Percentiles rank a stretch among this genome's conserved stretches.
phyloP scores from a whole-genome alignment of 2,888 invertebrate genomes.

The Sceliomorpha sp. region DNA sequence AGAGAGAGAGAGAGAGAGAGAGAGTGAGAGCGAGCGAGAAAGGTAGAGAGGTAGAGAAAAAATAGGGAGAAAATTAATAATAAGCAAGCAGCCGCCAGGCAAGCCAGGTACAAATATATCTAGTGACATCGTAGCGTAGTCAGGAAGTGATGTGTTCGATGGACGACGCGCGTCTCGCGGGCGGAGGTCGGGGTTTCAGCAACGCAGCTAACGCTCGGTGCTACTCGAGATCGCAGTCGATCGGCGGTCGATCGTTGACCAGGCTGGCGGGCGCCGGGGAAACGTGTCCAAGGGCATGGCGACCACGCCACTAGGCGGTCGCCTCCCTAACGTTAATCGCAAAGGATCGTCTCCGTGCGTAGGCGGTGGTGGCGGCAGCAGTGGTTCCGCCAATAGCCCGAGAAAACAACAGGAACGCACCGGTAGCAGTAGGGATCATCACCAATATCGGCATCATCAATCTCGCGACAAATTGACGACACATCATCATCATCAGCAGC shows the following conservation, averaged over 20 bases:
- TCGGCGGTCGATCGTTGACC: conserved; percentile 75
- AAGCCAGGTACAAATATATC: no score
- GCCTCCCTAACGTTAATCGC: conserved; percentile 78
- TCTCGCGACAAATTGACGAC: conserved; percentile 46
- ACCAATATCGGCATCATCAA: conserved; percentile 52
- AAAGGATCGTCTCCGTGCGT: conserved; percentile 76
- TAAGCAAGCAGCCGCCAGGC: no score
- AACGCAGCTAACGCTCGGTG: conserved; percentile 63
- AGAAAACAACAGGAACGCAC: conserved; percentile 57
- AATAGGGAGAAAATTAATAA: no score
- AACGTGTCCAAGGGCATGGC: conserved; percentile 79
- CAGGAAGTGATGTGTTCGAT: conserved; percentile 77
- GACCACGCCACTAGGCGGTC: conserved; percentile 80
- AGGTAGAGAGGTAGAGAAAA: no score
- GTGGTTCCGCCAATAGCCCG: conserved; percentile 55
- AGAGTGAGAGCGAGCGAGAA: no score
- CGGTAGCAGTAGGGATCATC: conserved; percentile 45
- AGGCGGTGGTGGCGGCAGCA: conserved; percentile 65
- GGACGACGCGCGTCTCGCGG: conserved; percentile 77
- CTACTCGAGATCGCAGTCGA: conserved; percentile 69
- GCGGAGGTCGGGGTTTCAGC: conserved; percentile 76
- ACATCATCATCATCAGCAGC: conserved; percentile 13
- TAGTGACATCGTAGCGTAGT: conserved; percentile 20
- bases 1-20: no score
- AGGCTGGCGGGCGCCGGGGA: conserved; percentile 79